Base-by-base conservation (phyloP, 1,140 invertebrate species). In the Anoplolepis gracilipes region DNA sequence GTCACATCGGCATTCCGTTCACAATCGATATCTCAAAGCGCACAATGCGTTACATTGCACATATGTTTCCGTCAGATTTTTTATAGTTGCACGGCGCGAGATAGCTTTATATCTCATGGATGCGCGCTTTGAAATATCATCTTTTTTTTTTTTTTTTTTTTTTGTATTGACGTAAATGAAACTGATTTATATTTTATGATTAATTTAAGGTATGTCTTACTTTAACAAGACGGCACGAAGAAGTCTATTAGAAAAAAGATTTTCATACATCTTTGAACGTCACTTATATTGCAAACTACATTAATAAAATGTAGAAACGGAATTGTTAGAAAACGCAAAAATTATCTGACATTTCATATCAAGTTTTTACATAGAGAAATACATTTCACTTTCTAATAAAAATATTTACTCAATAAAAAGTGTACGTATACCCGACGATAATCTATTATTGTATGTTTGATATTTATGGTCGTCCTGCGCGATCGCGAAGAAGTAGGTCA, bases 391-490 rank as follows among this genome's bases (percentile, higher is more conserved):
- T 30, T 25, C 28, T 16, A 59, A 13, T 8, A 65, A 30, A n/a
- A 65, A 49, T 16, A 25, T 22, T 65, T 11, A 65, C 19, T 11
- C 39, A 5, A 64, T 65, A 19, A 39, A 30, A 33, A 39, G 53
- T n/a, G n/a, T n/a, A 16, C 19, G 46, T 46, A 22, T 19, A n/a
- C 16, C n/a, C n/a, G 30, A 73, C 57, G 64, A 77, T 76, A 39
- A 39, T 82, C 42, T 67, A 33, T 33, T 39, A 10, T 46, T n/a
- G 55, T 25, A 33, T 30, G 46, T 22, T 28, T n/a, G 13, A 53
- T 73, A 73, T 82, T 73, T 72, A 82, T 82, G 61, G 53, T 13
- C 70, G 28, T 82, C n/a, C 53, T 67, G 65, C 30, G n/a, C 59
- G 28, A n/a, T 49, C 46, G 25, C 19, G 78, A 59, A 10, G 53